These are phyloP conservation scores for Artibeus lituratus DNA, from an alignment of 2,797 vertebrate species.

Conservation along the genomic window DNA sequence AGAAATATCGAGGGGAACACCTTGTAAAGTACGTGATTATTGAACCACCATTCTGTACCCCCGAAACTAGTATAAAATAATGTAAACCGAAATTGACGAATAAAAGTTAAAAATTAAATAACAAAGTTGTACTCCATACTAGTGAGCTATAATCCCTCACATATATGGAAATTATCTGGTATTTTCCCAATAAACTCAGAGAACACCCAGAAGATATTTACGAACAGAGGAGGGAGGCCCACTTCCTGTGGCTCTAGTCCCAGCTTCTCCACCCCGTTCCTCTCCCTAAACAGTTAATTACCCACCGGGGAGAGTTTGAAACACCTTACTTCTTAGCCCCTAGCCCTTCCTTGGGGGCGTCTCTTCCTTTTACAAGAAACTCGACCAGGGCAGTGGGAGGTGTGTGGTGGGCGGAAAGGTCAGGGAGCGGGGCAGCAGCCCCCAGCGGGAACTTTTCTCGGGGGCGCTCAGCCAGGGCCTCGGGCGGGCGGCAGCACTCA, in stretches of 20 bases:
- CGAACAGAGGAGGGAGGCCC: neutral
- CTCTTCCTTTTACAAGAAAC: neutral
- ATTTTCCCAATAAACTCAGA: neutral
- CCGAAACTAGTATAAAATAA: neutral
- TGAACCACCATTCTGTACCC: neutral
- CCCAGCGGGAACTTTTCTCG: neutral
- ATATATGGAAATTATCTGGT: neutral
- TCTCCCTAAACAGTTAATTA: neutral
- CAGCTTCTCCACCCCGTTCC: neutral
- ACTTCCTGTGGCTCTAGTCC: neutral
- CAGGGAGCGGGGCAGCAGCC: neutral
- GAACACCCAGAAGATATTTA: neutral
- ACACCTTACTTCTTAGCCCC: fast-evolving
- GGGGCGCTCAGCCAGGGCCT: neutral
- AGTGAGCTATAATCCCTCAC: neutral
- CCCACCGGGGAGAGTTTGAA: neutral
- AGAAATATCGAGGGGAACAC: neutral
- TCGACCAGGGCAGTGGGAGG: slow-evolving; percentile 32
- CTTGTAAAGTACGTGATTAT: neutral
- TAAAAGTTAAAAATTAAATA: neutral
- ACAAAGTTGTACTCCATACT: neutral
- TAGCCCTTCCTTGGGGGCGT: neutral
- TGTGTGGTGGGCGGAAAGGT: slow-evolving; percentile 14
- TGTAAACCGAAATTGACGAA: neutral
- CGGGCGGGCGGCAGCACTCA: neutral